Evolutionary conservation across 2,888 invertebrate genomes (phyloP), one percentile per base, ranked within the genome.

Genomic region (Hoplodrina blanda): DNA sequence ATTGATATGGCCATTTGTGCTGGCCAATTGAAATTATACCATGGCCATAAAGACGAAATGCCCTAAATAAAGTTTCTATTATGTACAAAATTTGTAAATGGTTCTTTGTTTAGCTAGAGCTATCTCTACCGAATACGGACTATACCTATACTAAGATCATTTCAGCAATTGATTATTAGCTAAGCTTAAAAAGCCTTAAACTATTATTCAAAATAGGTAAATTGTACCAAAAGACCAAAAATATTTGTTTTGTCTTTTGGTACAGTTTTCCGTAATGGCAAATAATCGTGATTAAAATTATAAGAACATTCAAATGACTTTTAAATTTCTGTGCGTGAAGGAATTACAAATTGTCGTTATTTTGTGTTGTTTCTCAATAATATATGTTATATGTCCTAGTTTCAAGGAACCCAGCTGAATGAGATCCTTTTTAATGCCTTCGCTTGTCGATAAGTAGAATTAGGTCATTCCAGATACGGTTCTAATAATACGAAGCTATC

Each of bases 1-100:
- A 71, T 57, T 56, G 49, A 71, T 63, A 76, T 44, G 59, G 30
- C 37, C 63, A 57, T 64, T 62, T 67, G 62, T 76, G 59, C 6
- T 66, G 52, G 37, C 13, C 30, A 53, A 71, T 66, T 72, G 53
- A 50, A 76, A 63, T 66, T 19, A 25, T 63, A 71, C 62, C 65
- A 66, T 55, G 76, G 60, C 52, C 62, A 62, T 62, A 1, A 11
- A 4, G 44, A 53, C 44, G 44, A 49, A 25, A 41, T 19, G 60
- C 13, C 13, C 56, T 1, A 4, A 61, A 73, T 56, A 41, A 55
- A 50, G 19, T 6, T n/a, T 33, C 37, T 8, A 41, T 2, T 13
- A 17, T 4, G 11, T 19, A 52, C 30, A 55, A 4, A n/a, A 10
- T 71, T 56, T 68, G 10, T 44, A 46, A 17, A 20, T 33, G 7